phyloP scores from a whole-genome alignment of 2,888 invertebrate genomes.

The Tanytarsus gracilentus region DNA sequence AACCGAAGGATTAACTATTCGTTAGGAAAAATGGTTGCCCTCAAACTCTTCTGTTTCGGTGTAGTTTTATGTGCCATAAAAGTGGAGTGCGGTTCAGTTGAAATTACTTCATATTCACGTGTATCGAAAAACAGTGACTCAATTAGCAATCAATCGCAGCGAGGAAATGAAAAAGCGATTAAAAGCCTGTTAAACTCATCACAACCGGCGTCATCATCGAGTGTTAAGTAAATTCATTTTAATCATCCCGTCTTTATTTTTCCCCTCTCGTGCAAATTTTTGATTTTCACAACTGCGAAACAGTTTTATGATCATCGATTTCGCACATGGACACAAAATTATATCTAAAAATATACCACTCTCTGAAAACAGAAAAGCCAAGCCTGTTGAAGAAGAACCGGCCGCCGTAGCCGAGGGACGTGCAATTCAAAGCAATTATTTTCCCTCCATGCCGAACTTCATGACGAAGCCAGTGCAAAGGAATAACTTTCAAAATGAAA shows the following conservation, averaged over 20 bases:
- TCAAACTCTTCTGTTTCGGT: slow-evolving; percentile 11
- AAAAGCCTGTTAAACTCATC: neutral
- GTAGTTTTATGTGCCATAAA: slow-evolving; percentile 5
- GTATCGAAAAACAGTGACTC: slow-evolving; percentile 32
- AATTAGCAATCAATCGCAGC: slow-evolving; percentile 31
- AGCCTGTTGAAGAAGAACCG: neutral
- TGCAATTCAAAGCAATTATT: slow-evolving; percentile 25
- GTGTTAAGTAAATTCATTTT: slow-evolving; percentile 20
- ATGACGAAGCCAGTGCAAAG: slow-evolving; percentile 7
- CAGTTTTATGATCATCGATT: too few species aligned
- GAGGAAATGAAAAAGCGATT: neutral
- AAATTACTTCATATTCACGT: slow-evolving; percentile 31
- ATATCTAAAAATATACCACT: too few species aligned
- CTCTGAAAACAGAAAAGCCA: neutral
- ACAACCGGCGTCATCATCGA: neutral
- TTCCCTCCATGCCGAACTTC: slow-evolving; percentile 6
- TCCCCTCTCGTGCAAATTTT: neutral
- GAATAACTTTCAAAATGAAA: slow-evolving; percentile 15
- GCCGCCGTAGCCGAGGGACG: slow-evolving; percentile 22
- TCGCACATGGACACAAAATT: too few species aligned
- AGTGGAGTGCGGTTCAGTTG: neutral
- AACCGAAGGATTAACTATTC: neutral
- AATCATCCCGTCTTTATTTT: neutral
- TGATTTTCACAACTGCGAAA: too few species aligned
- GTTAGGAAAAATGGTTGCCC: neutral